Percentiles rank a stretch among this genome's conserved stretches.
Evolutionary conservation across 2,113 vertebrate species (phyloP).

Genomic region (Alligator sinensis): DNA sequence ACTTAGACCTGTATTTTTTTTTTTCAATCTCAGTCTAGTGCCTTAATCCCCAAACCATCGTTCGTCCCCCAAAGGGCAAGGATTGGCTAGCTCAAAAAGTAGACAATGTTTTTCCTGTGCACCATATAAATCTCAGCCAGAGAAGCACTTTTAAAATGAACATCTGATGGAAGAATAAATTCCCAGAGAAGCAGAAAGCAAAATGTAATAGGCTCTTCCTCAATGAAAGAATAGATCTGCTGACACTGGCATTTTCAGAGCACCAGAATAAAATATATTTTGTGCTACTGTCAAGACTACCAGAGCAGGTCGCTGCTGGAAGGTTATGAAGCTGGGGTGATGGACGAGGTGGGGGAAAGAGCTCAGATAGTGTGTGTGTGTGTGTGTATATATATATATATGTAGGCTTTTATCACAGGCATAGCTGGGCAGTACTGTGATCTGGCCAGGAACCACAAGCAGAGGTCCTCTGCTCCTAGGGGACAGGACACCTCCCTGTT

Average conservation of each 20-base stretch:
- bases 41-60: slow-evolving; percentile 57
- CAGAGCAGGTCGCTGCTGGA: neutral
- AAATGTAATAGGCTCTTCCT: slow-evolving; percentile 57
- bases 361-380: neutral
- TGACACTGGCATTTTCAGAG: slow-evolving; percentile 58
- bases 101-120: neutral
- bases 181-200: slow-evolving; percentile 62
- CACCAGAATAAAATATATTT: slow-evolving; percentile 57
- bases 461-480: no score
- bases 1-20: slow-evolving; percentile 60
- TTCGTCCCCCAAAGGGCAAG: slow-evolving; percentile 41
- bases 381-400: no score
- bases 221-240: slow-evolving; percentile 59
- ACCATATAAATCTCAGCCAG: slow-evolving; percentile 35
- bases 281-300: neutral
- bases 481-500: no score
- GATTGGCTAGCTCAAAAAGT: slow-evolving; percentile 4
- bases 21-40: neutral
- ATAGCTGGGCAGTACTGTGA: no score
- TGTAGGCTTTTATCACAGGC: no score
- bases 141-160: slow-evolving; percentile 67
- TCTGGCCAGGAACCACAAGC: no score
- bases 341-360: neutral
- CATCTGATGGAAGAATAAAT: slow-evolving; percentile 73
- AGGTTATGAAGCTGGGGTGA: neutral